Evolutionary conservation across 2,888 invertebrate genomes (phyloP).

Genomic region (Nemapogon koenigi): DNA sequence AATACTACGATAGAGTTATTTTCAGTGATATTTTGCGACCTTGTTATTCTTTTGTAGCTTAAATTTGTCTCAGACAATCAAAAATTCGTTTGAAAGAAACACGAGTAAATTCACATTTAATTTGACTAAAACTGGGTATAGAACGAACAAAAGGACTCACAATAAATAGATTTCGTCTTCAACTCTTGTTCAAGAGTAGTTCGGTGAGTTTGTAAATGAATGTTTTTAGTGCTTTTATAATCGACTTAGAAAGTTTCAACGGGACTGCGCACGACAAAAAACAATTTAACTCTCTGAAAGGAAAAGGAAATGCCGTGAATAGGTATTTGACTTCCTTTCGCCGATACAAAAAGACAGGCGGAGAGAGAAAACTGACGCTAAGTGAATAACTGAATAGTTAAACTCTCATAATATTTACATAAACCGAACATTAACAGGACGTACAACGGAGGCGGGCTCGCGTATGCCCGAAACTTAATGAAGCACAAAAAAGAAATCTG

Average conservation of each 20-base stretch:
- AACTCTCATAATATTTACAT: constrained; percentile 61
- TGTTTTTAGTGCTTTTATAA: constrained; percentile 37
- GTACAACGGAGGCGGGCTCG: constrained; percentile 13
- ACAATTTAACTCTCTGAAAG: constrained; percentile 23
- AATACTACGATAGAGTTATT: too few species aligned
- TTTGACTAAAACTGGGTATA: constrained; percentile 5
- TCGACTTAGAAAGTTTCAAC: constrained; percentile 30
- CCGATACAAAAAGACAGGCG: constrained; percentile 47
- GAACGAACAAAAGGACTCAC: constrained; percentile 5
- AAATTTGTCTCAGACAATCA: too few species aligned
- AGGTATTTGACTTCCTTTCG: constrained; percentile 9
- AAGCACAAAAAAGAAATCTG: constrained; percentile 40
- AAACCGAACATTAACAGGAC: constrained; percentile 50
- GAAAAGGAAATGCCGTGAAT: constrained; percentile 28
- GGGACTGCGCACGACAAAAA: constrained; percentile 25
- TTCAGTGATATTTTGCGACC: too few species aligned
- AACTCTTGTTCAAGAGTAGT: constrained; percentile 25
- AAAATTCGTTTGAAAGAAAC: too few species aligned
- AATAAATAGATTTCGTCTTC: constrained; percentile 15
- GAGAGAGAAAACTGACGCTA: constrained; percentile 44
- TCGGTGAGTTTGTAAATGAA: constrained; percentile 23
- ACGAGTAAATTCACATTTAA: constrained; percentile 8
- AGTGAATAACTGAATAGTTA: constrained; percentile 63
- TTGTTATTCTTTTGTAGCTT: too few species aligned
- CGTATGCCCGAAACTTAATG: constrained; percentile 43